These are phyloP conservation scores for Apomyelois bistriatella DNA, from an alignment of 2,888 invertebrate genomes.

Conservation along the genomic window DNA sequence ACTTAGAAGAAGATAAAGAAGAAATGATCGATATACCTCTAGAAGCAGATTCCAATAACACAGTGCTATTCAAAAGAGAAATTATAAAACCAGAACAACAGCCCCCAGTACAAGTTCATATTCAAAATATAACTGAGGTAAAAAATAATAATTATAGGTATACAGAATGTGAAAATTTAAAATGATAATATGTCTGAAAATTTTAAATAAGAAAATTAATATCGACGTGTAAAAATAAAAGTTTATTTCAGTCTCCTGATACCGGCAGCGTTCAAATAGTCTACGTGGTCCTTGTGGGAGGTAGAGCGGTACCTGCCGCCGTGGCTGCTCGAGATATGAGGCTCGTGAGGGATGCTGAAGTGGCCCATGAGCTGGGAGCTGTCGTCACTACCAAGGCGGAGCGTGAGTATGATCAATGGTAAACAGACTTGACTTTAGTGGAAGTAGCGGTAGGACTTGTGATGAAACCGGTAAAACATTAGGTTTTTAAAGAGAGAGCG, in stretches of 20 bases:
- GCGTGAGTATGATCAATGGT: constrained; percentile 80
- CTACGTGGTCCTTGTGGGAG: constrained; percentile 89
- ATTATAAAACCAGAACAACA: constrained; percentile 72
- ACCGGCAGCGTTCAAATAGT: constrained; percentile 84
- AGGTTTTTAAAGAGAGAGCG: too few species aligned
- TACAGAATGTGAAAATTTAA: too few species aligned
- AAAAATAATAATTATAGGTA: background rate
- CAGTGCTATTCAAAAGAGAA: constrained; percentile 62
- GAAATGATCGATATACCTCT: constrained; percentile 65
- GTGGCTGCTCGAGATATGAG: constrained; percentile 92
- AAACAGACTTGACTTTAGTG: too few species aligned
- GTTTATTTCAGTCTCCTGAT: constrained; percentile 54
- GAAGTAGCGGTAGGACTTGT: too few species aligned
- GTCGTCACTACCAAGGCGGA: constrained; percentile 90
- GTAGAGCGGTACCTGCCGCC: constrained; percentile 88
- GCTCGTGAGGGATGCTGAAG: constrained; percentile 88
- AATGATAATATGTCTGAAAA: background rate
- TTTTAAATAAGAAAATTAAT: background rate
- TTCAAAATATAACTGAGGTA: constrained; percentile 82
- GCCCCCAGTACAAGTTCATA: constrained; percentile 82
- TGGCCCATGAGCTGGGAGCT: constrained; percentile 85
- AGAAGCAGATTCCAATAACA: constrained; percentile 61
- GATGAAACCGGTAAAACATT: too few species aligned
- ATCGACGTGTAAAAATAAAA: too few species aligned
- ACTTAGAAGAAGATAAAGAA: constrained; percentile 40